A percentile compares a stretch with the other conserved stretches of the same genome.
phyloP scores from a whole-genome alignment of 2,888 invertebrate genomes.

The Oasisia sp. region DNA sequence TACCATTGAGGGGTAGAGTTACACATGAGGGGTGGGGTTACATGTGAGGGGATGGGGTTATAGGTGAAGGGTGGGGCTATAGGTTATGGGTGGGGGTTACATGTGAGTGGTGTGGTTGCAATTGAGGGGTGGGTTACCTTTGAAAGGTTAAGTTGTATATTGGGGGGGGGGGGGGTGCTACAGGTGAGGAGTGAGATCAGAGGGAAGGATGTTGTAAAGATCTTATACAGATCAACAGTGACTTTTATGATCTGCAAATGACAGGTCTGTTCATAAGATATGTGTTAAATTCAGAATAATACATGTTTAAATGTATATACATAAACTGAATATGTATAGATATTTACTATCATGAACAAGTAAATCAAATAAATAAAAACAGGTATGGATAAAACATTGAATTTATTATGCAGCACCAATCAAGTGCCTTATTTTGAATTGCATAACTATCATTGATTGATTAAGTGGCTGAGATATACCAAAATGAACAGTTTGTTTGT shows the following conservation, averaged over 20 bases:
- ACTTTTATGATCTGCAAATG: background rate
- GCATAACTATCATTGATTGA: background rate
- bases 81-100: no score
- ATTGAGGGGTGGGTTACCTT: no score
- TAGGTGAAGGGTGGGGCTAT: no score
- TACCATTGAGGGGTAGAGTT: background rate
- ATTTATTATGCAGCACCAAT: background rate
- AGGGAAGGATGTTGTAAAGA: background rate
- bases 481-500: constrained; percentile 1
- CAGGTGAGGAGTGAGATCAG: no score
- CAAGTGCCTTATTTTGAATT: background rate
- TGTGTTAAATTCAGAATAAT: no score
- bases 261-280: background rate
- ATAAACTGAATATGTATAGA: background rate
- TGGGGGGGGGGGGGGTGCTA: no score
- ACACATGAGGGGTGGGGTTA: background rate
- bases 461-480: background rate
- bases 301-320: background rate
- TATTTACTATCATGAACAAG: background rate
- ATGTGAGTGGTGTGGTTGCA: no score
- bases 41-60: background rate
- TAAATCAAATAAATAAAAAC: background rate
- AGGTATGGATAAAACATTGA: background rate
- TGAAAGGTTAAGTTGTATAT: no score
- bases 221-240: background rate